Evolutionary conservation across 92 coral and sea anemone species (phyloP), one percentile per base, ranked within the genome.

Genomic region (Scolanthus callimorphus): DNA sequence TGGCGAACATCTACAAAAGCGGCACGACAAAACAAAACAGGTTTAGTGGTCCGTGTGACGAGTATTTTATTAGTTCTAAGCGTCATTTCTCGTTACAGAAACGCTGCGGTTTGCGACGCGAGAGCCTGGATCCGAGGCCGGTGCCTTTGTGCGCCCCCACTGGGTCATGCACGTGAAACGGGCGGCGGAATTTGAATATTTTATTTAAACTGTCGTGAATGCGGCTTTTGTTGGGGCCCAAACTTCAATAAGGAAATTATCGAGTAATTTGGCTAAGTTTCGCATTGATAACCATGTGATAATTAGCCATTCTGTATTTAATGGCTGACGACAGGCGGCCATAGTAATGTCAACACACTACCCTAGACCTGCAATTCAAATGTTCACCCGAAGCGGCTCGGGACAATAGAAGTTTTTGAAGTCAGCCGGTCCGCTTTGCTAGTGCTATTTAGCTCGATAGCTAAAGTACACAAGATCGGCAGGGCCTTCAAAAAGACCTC

Each of bases 261-360:
- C 97, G 96, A 89, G 99, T 94, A 89, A 94, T 94, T 94, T 94
- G 83, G 95, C 78, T 88, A 88, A 83, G 96, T 88, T 88, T 88
- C 96, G 96, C 76, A 83, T 86, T 94, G 99, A 94, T 83, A 73
- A 96, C 70, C 97, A 81, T 94, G 91, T 89, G 99, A 90, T 94
- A 94, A 94, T 94, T 94, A 94, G 88, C 69, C 80, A 77, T 89
- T 82, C 95, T 69, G 94, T 90, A 89, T 89, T 94, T 89, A 94
- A 94, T 89, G 81, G 91, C 71, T 73, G 79, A 59, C 96, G 85
- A 77, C 81, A 80, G 87, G 79, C 96, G 78, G 90, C 97, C 89
- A 81, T 74, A 74, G 90, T 81, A 76, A 82, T 84, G 94, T 89
- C 94, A 94, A 94, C 86, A 89, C 80, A 30, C 51, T 44, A 69